These are phyloP conservation scores for Agapornis roseicollis DNA, from an alignment of 2,113 vertebrate species.

Conservation along the genomic window DNA sequence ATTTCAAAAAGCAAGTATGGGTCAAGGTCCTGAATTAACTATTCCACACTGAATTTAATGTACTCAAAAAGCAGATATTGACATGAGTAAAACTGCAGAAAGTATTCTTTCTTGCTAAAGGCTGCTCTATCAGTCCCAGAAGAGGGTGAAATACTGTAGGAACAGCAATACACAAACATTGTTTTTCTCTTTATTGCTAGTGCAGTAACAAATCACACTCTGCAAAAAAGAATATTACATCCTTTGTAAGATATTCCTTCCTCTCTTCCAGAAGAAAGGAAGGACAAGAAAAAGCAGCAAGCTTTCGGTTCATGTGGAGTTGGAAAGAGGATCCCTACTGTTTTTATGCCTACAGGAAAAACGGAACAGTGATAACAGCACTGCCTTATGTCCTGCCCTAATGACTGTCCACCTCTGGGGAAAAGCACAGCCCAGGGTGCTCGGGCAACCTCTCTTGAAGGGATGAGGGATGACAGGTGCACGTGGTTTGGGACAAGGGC, in stretches of 20 bases:
- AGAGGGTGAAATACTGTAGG: conserved; percentile 26
- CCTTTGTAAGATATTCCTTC: background rate
- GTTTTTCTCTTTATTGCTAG: conserved; percentile 39
- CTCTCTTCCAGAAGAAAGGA: background rate
- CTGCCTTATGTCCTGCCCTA: background rate
- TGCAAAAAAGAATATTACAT: background rate
- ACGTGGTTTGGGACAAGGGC: rapidly evolving
- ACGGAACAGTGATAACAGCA: background rate
- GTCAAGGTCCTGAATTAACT: conserved; percentile 64
- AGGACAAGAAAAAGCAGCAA: background rate
- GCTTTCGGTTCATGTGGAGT: background rate
- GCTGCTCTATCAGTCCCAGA: conserved; percentile 17
- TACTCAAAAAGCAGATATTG: conserved; percentile 44
- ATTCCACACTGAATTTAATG: conserved; percentile 37
- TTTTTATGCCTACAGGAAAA: background rate
- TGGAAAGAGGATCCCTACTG: background rate
- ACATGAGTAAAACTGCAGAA: conserved; percentile 30
- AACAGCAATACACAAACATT: conserved; percentile 28
- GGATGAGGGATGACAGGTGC: background rate
- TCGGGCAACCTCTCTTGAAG: background rate
- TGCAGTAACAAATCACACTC: background rate
- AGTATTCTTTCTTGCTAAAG: conserved; percentile 16
- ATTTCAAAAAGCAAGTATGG: conserved; percentile 52
- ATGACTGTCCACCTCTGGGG: background rate
- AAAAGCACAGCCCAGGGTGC: background rate